A percentile compares a stretch with the other conserved stretches of the same genome.
Conservation (phyloP, 2,797 vertebrate genomes). For the Harpagifer antarcticus region DNA sequence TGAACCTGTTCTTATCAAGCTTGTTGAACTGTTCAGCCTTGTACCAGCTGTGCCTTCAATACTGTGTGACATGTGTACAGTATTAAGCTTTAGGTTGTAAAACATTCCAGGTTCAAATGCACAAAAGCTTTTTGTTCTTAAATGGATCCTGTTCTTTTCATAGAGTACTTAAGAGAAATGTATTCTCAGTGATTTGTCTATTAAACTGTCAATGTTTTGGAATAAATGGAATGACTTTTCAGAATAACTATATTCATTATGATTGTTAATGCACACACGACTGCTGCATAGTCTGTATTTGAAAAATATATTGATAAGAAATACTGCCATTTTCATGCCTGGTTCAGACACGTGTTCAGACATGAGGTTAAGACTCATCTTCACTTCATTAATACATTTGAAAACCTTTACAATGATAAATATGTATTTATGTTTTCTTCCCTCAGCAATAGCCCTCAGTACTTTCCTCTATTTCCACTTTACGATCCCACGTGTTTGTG, state of each 20-base stretch:
- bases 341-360: slow-evolving; percentile 31
- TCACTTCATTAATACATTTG: slow-evolving; percentile 91
- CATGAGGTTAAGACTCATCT: slow-evolving; percentile 54
- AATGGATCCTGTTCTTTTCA: slow-evolving; percentile 59
- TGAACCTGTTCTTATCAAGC: slow-evolving; percentile 84
- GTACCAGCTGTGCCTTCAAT: slow-evolving; percentile 95
- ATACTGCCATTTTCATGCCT: slow-evolving; percentile 70
- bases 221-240: slow-evolving; percentile 76
- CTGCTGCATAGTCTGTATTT: slow-evolving; percentile 66
- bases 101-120: slow-evolving; percentile 85
- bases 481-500: too few species aligned
- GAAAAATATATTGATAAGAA: slow-evolving; percentile 83
- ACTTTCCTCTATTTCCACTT: too few species aligned
- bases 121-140: slow-evolving; percentile 73
- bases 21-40: slow-evolving; percentile 84
- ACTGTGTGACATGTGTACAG: slow-evolving; percentile 87
- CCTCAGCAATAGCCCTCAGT: too few species aligned
- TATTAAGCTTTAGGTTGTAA: slow-evolving; percentile 87
- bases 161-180: slow-evolving; percentile 84
- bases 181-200: slow-evolving; percentile 85
- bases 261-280: slow-evolving; percentile 25
- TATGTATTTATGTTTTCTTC: slow-evolving; percentile 6
- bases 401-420: slow-evolving; percentile 91
- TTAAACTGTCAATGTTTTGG: slow-evolving; percentile 68
- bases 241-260: neutral